Conservation (phyloP, 2,888 invertebrate species). For the Sicus ferrugineus region DNA sequence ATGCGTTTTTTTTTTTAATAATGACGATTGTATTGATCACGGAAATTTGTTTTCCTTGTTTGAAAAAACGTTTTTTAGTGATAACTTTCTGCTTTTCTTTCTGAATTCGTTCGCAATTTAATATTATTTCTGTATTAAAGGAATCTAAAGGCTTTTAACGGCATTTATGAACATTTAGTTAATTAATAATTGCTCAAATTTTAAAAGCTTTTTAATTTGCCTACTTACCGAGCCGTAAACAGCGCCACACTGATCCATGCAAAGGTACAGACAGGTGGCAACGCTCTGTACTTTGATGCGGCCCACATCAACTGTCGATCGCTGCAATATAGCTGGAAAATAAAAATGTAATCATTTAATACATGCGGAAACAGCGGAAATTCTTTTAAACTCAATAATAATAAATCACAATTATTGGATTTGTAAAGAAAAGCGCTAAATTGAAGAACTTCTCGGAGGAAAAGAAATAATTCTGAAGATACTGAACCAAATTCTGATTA, state of each 20-base stretch:
- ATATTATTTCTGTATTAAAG: too few relatives aligned
- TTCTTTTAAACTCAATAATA: background rate
- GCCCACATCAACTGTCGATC: constrained; percentile 76
- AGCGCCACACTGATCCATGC: constrained; percentile 88
- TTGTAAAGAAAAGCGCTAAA: background rate
- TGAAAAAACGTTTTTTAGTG: too few relatives aligned
- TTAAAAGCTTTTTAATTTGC: background rate
- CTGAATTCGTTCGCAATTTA: too few relatives aligned
- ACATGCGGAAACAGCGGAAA: too few relatives aligned
- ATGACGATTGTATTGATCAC: background rate
- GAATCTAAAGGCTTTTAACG: too few relatives aligned
- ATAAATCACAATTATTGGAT: background rate
- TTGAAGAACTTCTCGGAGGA: background rate
- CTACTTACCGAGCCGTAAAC: constrained; percentile 87
- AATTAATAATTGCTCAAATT: too few relatives aligned
- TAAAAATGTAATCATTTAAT: background rate
- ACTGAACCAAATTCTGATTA: background rate
- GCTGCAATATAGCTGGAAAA: constrained; percentile 75
- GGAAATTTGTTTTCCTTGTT: too few relatives aligned
- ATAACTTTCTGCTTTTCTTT: too few relatives aligned
- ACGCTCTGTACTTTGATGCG: constrained; percentile 89
- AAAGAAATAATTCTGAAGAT: background rate
- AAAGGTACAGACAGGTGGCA: constrained; percentile 86
- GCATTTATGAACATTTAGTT: too few relatives aligned
- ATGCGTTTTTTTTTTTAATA: background rate